phyloP scores from a whole-genome alignment of 2,113 vertebrate species.

The Marcusenius ussheri region DNA sequence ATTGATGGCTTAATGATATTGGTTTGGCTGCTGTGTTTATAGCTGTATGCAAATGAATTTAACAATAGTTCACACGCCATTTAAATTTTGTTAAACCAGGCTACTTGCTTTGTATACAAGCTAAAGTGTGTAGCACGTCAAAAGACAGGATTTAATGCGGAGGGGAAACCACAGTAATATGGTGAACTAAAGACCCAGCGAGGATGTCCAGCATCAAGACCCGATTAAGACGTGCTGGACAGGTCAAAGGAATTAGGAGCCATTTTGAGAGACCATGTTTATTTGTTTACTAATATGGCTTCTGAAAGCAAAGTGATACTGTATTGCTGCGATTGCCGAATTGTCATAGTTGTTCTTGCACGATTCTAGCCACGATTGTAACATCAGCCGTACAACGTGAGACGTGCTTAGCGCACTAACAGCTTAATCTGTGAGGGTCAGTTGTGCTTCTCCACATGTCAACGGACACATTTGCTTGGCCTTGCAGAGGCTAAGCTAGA shows the following conservation, averaged over 20 bases:
- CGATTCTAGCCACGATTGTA: not conserved
- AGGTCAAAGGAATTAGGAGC: not conserved
- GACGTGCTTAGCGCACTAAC: not conserved
- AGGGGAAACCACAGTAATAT: not conserved
- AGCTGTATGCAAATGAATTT: not conserved
- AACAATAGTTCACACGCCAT: not conserved
- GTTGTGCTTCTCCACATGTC: not conserved
- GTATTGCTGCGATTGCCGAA: not conserved
- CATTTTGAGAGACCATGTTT: not conserved
- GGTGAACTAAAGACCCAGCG: not conserved
- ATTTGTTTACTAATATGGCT: not conserved
- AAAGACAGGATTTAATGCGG: not conserved
- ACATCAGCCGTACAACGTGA: not conserved
- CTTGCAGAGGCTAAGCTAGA: not conserved
- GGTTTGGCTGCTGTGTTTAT: not conserved
- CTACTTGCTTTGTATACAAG: not conserved
- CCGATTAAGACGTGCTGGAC: not conserved
- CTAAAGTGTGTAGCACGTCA: not conserved
- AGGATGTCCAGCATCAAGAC: not conserved
- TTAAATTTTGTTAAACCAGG: not conserved
- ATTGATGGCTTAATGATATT: not conserved
- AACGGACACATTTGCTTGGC: not conserved
- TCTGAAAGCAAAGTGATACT: not conserved
- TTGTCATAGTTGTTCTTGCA: not conserved
- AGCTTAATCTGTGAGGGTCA: not conserved